Base-by-base conservation (phyloP, 2,113 vertebrate genomes). In the Caracal caracal region DNA sequence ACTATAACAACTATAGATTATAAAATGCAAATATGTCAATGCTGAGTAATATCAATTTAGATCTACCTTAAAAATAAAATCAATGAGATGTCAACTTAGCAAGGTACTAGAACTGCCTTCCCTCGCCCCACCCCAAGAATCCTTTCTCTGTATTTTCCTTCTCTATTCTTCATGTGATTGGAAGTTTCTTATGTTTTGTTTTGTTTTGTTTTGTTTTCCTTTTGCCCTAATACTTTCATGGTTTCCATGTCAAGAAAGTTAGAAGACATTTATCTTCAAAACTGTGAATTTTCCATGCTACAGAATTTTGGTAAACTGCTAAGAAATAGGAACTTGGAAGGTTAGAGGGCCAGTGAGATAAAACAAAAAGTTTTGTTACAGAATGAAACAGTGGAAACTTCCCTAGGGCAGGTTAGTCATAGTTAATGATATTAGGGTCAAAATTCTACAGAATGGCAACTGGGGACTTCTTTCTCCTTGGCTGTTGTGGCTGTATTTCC, bases 231-330 rank as follows among this genome's bases (percentile, higher is more conserved):
- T 65, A 94, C 47, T 73, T 82, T 93, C 33, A 97, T 49, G 3
- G 26, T 43, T 85, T 96, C 51, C 43, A 24, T 10, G 78, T 33
- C 40, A 59, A 97, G n/a, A 49, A 93, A 76, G 73, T 61, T 61
- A 92, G 43, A 30, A 96, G 28, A 78, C 26, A 89, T 75, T 93
- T 82, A 63, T 73, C 90, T 96, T 96, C 91, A 95, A 76, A 91
- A 94, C 26, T 47, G 53, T 51, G 5, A 71, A 51, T 37, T 95
- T 90, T 88, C n/a, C 22, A 86, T 47, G 30, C 59, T 86, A 76
- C 19, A 30, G 53, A 92, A 13, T 92, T 92, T 78, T 2, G 13
- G 53, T 76, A 37, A 92, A 63, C 30, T 22, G 15, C 53, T 87
- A 96, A 66, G 1, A 16, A 93, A 80, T 1, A 88, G 47, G 75